Evolutionary conservation across 2,113 vertebrate species (phyloP), one percentile per base, ranked within the genome.

Genomic region (Noctilio leporinus): DNA sequence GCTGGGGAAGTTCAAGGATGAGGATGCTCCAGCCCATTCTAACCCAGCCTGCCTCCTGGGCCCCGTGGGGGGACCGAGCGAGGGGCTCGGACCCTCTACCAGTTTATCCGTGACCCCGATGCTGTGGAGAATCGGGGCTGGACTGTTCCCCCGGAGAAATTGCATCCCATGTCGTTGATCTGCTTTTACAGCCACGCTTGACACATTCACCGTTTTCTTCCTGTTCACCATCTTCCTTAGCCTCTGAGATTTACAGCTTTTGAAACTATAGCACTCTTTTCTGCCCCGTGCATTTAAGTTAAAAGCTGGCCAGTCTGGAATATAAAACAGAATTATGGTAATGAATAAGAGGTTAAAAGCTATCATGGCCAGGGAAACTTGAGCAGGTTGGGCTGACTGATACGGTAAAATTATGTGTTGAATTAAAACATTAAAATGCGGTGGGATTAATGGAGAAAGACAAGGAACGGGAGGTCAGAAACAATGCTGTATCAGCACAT

Each of bases 351-450:
- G 93, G 84, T 93, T 97, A 97, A 95, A 69, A 78, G 95, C 92
- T 95, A 81, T 84, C 91, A 35, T 11, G 93, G 80, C 51, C n/a
- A 96, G 80, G 86, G 69, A 96, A 88, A 95, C 69, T 95, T 95
- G 95, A 92, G 84, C 95, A 96, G 43, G 49, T 95, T 87, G 95
- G 53, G 93, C 97, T 97, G 75, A 69, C 51, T 82, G 86, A 93
- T 96, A 89, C 4, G 81, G 33, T 96, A 80, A 96, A 97, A 97
- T 97, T 96, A 97, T 95, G 96, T 95, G 93, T 82, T 78, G 96
- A 97, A 97, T 96, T 97, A 97, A 96, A 96, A 95, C 94, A 95
- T 96, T 95, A 94, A 97, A 91, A 95, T 57, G 84, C 64, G 38
- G 73, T 22, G 77, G 96, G 96, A 96, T 92, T 12, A 97, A 95